Evolutionary conservation across 2,888 invertebrate genomes (phyloP).

Genomic region (Nebria brevicollis): DNA sequence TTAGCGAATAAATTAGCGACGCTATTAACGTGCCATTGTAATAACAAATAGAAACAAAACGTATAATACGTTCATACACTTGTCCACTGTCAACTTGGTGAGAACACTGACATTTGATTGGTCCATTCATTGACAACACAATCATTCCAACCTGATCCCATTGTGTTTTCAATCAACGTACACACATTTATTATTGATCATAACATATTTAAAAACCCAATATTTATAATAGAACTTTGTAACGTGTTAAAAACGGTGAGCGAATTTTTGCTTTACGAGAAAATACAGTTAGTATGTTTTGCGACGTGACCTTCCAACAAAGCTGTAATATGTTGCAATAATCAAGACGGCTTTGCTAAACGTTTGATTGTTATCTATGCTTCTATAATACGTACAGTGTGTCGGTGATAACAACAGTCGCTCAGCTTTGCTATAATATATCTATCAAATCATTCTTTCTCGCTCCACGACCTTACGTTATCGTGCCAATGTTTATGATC

Average conservation of each 20-base stretch:
- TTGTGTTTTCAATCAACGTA: conserved; percentile 25
- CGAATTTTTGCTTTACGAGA: not conserved
- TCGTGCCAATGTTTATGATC: not conserved
- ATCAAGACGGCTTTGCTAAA: not conserved
- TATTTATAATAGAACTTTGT: too few relatives aligned
- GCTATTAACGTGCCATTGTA: not conserved
- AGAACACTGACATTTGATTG: conserved; percentile 33
- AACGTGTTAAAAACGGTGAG: too few relatives aligned
- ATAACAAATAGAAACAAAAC: not conserved
- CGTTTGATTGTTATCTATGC: not conserved
- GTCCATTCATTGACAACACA: conserved; percentile 32
- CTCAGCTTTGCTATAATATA: not conserved
- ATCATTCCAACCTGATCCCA: conserved; percentile 16
- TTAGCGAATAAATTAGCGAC: too few relatives aligned
- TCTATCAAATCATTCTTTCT: not conserved
- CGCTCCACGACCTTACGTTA: not conserved
- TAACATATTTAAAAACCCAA: too few relatives aligned
- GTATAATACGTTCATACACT: not conserved
- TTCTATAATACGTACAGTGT: not conserved
- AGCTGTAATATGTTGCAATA: not conserved
- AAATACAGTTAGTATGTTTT: not conserved
- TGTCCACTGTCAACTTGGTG: conserved; percentile 25
- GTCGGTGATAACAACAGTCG: not conserved
- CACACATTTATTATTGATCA: not conserved
- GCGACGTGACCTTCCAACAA: not conserved